Conservation (phyloP, 2,797 vertebrate species). For the Neomorphus geoffroyi region DNA sequence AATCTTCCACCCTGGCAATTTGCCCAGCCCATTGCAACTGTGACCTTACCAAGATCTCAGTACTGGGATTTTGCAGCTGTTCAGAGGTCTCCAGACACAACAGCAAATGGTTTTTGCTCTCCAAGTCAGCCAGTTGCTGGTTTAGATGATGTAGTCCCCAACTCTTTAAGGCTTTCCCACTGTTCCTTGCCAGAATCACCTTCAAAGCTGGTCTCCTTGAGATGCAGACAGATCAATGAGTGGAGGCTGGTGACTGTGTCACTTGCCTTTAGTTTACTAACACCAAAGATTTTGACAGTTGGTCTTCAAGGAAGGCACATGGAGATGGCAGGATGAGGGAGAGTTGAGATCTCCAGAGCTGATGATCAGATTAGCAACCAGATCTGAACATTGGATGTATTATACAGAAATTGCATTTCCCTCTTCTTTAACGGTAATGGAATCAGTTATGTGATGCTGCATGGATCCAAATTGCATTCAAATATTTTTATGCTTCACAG, state of each 20-base stretch:
- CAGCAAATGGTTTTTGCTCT: constrained; percentile 27
- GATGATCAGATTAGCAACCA: background rate
- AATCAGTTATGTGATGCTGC: background rate
- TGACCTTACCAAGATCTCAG: constrained; percentile 21
- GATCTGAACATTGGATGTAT: background rate
- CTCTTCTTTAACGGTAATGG: background rate
- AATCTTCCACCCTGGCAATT: constrained; percentile 56
- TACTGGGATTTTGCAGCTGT: constrained; percentile 59
- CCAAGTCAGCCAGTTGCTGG: constrained; percentile 5
- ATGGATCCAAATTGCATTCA: background rate
- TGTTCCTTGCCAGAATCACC: background rate
- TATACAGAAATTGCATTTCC: background rate
- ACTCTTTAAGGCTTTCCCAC: background rate
- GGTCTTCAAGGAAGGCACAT: background rate
- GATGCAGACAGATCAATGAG: background rate
- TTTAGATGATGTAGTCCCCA: background rate
- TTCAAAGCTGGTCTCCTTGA: background rate
- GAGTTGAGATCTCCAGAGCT: background rate
- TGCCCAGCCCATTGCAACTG: constrained; percentile 28
- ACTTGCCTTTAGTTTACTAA: background rate
- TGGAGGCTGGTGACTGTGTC: background rate
- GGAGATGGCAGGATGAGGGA: background rate
- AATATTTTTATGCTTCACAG: background rate
- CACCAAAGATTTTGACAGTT: background rate
- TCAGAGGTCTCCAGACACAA: constrained; percentile 46